Evolutionary conservation across 2,888 invertebrate species (phyloP), one percentile per base, ranked within the genome.

Genomic region (Yponomeuta malinellus): DNA sequence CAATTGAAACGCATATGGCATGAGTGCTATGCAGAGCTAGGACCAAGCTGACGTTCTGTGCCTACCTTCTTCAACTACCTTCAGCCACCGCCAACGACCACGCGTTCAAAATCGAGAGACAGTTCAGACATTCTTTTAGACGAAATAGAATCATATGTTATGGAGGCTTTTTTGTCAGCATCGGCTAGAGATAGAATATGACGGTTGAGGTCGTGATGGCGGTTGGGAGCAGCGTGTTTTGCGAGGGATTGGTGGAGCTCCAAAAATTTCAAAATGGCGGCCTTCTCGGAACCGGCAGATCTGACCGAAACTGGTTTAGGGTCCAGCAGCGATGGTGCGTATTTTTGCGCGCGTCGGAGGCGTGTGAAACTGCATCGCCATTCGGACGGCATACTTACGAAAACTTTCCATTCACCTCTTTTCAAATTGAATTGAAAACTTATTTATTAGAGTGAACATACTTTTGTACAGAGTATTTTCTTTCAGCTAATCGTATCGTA

Each of bases 231-330:
- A 33, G 33, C 63, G 43, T 83, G 84, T 85, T 88, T 86, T 84
- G 66, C 70, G 81, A 81, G 83, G 84, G 84, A 83, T 88, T 88
- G 82, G 89, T 89, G 89, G 52, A 59, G 52, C 52, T 89, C 88
- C 88, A 89, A 90, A 89, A 85, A 86, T 85, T 23, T 82, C 80
- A 82, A 85, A 81, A 88, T 88, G 88, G 87, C 82, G 84, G 83
- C 81, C 83, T 83, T 84, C 83, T 80, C 80, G 81, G 83, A 81
- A 81, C 76, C 71, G 37, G 48, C 66, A 75, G 72, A 69, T 74
- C 73, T 71, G 74, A 6, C 68, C 48, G 43, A 64, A 64, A 64
- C 64, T 64, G 64, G 64, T 64, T 64, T 23, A 10, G 29, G 52
- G 52, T 59, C 52, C 52, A 59, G 52, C 52, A 12, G 15, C 52